Conservation (phyloP, 2,888 invertebrate genomes). For the Melipona bicolor region DNA sequence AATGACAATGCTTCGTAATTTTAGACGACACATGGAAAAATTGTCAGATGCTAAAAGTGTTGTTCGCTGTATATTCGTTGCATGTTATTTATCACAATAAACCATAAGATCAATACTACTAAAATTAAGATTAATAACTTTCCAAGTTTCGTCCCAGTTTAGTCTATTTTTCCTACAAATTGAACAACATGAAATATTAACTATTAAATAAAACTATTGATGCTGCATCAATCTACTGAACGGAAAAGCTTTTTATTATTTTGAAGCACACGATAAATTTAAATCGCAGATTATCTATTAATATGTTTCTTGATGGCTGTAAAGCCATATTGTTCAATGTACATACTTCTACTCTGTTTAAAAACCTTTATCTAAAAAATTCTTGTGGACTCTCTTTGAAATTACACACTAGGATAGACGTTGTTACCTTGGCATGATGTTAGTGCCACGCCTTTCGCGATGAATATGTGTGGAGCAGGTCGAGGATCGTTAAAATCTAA, state of each 20-base stretch:
- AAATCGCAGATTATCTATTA: neutral
- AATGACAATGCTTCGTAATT: too few relatives aligned
- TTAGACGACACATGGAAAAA: too few relatives aligned
- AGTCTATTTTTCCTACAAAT: neutral
- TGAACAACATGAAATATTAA: neutral
- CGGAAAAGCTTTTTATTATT: neutral
- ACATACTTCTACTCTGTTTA: neutral
- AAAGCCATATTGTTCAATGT: conserved; percentile 11
- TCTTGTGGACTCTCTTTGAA: neutral
- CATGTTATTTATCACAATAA: too few relatives aligned
- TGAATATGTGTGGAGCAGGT: conserved; percentile 31
- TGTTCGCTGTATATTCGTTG: too few relatives aligned
- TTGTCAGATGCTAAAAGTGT: too few relatives aligned
- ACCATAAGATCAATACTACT: too few relatives aligned
- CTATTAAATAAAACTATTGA: neutral
- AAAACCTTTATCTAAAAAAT: conserved; percentile 34
- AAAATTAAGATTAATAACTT: too few relatives aligned
- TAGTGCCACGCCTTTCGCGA: conserved; percentile 30
- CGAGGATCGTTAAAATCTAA: conserved; percentile 39
- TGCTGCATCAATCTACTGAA: neutral
- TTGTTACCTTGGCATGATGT: conserved; percentile 45
- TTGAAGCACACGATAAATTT: neutral
- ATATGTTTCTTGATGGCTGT: neutral
- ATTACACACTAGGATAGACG: conserved; percentile 17
- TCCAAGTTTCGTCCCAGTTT: neutral